Conservation (phyloP, 1,140 invertebrate species). For the Zaprionus davidi region DNA sequence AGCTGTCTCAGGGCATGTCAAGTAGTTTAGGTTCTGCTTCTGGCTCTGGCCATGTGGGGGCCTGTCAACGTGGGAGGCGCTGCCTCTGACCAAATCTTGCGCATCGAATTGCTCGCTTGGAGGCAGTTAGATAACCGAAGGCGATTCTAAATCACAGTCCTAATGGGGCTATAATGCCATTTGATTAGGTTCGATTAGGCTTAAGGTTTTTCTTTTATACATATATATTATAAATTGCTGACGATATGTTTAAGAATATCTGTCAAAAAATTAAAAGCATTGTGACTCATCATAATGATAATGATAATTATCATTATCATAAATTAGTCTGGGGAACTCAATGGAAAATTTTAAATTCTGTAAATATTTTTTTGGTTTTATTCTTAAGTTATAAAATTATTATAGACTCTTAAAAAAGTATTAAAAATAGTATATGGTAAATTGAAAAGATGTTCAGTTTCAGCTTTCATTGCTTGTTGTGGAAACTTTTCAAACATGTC, state of each 20-base stretch:
- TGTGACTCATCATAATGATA: too few species aligned
- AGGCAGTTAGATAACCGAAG: constrained; percentile 32
- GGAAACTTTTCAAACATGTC: constrained; percentile 3
- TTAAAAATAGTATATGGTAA: not conserved
- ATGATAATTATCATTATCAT: not conserved
- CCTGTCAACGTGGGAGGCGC: constrained; percentile 44
- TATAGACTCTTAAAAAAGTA: not conserved
- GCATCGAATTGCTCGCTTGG: constrained; percentile 17
- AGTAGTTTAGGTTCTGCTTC: constrained; percentile 17
- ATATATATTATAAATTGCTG: too few species aligned
- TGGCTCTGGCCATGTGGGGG: constrained; percentile 15
- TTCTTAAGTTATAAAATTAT: not conserved
- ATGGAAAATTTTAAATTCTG: too few species aligned
- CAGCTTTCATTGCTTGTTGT: constrained; percentile 6
- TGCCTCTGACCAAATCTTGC: constrained; percentile 6
- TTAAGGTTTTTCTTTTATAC: not conserved
- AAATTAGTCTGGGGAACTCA: not conserved
- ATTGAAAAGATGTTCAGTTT: not conserved
- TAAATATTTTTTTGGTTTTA: not conserved
- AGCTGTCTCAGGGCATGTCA: constrained; percentile 15
- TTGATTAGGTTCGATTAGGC: not conserved
- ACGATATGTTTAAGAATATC: not conserved
- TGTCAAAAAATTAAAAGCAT: not conserved
- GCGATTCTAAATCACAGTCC: not conserved
- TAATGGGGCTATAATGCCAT: not conserved